A percentile compares a stretch with the other conserved stretches of the same genome.
These are phyloP conservation scores for Scaptomyza hsui DNA, from an alignment of 1,140 invertebrate species.

Conservation along the genomic window DNA sequence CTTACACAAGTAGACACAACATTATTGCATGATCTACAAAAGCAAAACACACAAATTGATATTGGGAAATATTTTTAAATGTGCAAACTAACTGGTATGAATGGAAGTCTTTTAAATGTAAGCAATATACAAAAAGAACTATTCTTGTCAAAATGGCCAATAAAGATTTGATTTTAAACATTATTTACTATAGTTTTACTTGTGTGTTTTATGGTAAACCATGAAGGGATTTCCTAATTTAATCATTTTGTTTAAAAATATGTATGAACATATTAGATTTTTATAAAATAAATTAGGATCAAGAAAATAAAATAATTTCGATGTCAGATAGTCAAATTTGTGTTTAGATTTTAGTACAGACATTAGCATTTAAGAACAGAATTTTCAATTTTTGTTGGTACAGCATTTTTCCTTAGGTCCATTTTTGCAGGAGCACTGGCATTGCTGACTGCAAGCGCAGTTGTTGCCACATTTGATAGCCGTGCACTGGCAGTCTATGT, in stretches of 20 bases:
- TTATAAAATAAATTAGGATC: too few species aligned
- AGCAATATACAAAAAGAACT: slow-evolving; percentile 61
- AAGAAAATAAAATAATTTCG: too few species aligned
- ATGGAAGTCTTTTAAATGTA: slow-evolving; percentile 64
- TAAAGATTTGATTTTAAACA: slow-evolving; percentile 73
- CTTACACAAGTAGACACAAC: slow-evolving; percentile 11
- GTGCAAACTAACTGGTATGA: slow-evolving; percentile 65
- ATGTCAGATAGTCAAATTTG: too few species aligned
- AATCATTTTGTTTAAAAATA: not conserved
- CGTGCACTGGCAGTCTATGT: slow-evolving; percentile 64
- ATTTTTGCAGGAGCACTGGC: slow-evolving; percentile 65
- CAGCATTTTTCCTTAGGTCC: slow-evolving; percentile 71
- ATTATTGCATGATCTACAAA: slow-evolving; percentile 1
- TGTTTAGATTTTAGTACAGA: too few species aligned
- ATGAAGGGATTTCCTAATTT: not conserved
- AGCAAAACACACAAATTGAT: slow-evolving; percentile 29
- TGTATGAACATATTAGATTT: too few species aligned
- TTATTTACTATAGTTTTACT: not conserved
- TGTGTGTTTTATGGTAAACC: not conserved
- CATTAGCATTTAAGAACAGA: not conserved
- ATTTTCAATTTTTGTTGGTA: slow-evolving; percentile 41
- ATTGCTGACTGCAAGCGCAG: slow-evolving; percentile 70
- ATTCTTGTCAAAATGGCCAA: slow-evolving; percentile 83
- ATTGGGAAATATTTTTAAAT: slow-evolving; percentile 58
- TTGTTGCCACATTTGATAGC: slow-evolving; percentile 69